A percentile compares a stretch with the other conserved stretches of the same genome.
Evolutionary conservation across 2,797 vertebrate species (phyloP).

Genomic region (Mycteria americana): DNA sequence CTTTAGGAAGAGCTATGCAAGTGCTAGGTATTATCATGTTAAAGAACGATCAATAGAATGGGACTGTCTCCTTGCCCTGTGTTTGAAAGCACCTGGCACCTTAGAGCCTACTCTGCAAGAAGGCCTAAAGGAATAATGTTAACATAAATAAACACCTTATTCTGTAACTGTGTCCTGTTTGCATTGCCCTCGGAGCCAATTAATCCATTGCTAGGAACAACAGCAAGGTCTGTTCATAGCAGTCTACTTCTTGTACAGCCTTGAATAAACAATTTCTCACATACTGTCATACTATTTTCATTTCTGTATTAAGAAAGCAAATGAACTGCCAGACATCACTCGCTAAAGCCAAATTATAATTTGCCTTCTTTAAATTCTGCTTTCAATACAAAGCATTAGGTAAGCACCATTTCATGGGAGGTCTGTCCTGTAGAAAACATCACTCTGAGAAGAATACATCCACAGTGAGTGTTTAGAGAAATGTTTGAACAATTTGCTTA

Average conservation of each 20-base stretch:
- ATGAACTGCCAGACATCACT: neutral
- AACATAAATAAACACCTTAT: neutral
- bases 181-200: neutral
- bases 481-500: constrained; percentile 26
- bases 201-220: neutral
- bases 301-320: neutral
- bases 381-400: constrained; percentile 12
- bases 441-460: neutral
- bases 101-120: neutral
- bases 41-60: neutral
- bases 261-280: neutral
- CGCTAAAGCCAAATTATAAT: neutral
- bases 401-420: neutral
- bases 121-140: neutral
- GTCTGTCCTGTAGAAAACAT: neutral
- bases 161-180: neutral
- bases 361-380: neutral
- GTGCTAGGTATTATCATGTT: neutral
- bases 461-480: neutral
- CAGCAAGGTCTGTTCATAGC: neutral
- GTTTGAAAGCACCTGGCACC: neutral
- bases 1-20: neutral
- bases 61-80: neutral
- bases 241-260: neutral
- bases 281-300: neutral